Evolutionary conservation across 92 coral and sea anemone species (phyloP), one percentile per base, ranked within the genome.

Genomic region (Micromussa lordhowensis): DNA sequence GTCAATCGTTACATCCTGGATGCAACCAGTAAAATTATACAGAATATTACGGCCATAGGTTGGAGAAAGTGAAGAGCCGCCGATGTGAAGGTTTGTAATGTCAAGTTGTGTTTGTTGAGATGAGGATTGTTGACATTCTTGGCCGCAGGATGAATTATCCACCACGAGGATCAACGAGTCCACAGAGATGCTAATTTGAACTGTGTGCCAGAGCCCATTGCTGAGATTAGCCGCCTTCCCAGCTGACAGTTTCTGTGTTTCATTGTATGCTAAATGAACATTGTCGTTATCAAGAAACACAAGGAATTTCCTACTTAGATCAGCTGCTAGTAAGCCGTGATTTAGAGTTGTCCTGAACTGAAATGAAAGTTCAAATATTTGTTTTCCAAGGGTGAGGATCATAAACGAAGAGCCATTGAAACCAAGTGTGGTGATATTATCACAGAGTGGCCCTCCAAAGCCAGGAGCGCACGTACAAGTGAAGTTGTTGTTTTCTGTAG

Each of bases 381-480:
- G 61, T 69, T 77, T 86, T 51, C 82, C 80, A 36, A 94, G 68
- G 34, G 70, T 79, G 63, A 96, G 35, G 13, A 81, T 89, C 99
- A 97, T 94, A 69, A 82, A 90, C 17, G 98, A 94, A 3, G 96
- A 87, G 54, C 97, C 99, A 84, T 90, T 93, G 83, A 97, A 88
- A 24, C 99, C 94, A 29, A 97, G 68, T 19, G 98, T 96, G 9
- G 99, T 97, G 68, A 89, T 87, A 59, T 97, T 91, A 84, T 88
- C 91, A 76, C 99, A 97, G 58, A 57, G 92, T 63, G 78, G 15
- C 48, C 99, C 99, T 63, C 96, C 95, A 80, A 91, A 97, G 32
- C 99, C 99, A 48, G 94, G 89, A 13, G 80, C 86, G 57, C 99
- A 97, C 4, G 77, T 55, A 91, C 99, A 97, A 4, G 98, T 95